Evolutionary conservation across 2,113 vertebrate genomes (phyloP), one percentile per base, ranked within the genome.

Genomic region (Aplodontia rufa): DNA sequence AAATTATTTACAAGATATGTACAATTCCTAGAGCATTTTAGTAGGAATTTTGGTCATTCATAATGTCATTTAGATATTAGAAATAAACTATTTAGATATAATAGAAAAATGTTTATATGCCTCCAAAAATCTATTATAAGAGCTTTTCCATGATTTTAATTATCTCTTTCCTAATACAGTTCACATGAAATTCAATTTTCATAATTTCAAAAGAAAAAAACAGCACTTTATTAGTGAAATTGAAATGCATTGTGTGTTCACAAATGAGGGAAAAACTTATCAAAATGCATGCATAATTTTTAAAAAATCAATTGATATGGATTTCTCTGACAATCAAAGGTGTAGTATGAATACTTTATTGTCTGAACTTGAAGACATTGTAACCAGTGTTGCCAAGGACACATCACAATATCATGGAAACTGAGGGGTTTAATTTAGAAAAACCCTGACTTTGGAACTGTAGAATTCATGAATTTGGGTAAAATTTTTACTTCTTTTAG

Each of bases 261-360:
- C 95, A 97, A 98, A 97, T 96, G 90, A 96, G 55, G 35, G 1
- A 96, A 95, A 85, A 94, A 92, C 83, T 90, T 96, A 94, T 89
- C 95, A 97, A 95, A 96, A 96, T 97, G 89, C 94, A 96, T 81
- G 94, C 91, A 97, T 97, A 96, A 97, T 96, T 97, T 80, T 64
- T 22, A 0, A 87, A 97, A 97, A 97, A 96, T 97, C 97, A 96
- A 97, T 97, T 81, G 78, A 79, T 97, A 97, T 97, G 47, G 97
- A 97, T 97, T 97, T 97, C 93, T 87, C 91, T 96, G 97, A 95
- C 97, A 96, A 95, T 96, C 97, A 97, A 80, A 97, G 95, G 93
- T 97, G 87, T 95, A 96, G 74, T 80, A 95, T 94, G 95, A 97
- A 97, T 97, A 94, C 62, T 94, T 97, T 95, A 96, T 93, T 96